phyloP scores from a whole-genome alignment of 1,140 invertebrate genomes.

The Bombyx mandarina region DNA sequence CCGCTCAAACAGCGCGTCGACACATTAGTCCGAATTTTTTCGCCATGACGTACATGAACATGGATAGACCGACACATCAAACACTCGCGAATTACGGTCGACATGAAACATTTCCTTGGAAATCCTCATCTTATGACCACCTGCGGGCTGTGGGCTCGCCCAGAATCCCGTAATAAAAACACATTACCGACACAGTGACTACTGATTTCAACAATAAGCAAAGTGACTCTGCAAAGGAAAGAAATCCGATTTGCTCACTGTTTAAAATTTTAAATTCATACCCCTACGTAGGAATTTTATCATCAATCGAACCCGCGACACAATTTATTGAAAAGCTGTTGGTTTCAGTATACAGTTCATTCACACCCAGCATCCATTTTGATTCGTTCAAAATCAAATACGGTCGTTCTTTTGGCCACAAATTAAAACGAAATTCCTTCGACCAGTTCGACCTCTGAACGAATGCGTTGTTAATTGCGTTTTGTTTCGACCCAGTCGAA shows the following conservation, averaged over 20 bases:
- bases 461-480: conserved; percentile 45
- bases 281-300: conserved; percentile 57
- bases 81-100: conserved; percentile 40
- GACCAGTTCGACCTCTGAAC: conserved; percentile 5
- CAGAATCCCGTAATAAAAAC: conserved; percentile 54
- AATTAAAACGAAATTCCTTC: conserved; percentile 41
- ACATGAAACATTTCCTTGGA: conserved; percentile 53
- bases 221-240: conserved; percentile 26
- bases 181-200: conserved; percentile 64
- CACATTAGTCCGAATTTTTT: conserved; percentile 50
- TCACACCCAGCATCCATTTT: conserved; percentile 73
- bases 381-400: conserved; percentile 72
- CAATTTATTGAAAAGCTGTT: conserved; percentile 68
- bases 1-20: conserved; percentile 53
- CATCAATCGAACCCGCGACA: conserved; percentile 63
- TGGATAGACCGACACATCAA: conserved; percentile 34
- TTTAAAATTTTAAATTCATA: conserved; percentile 50
- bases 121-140: conserved; percentile 66
- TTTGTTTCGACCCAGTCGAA: conserved; percentile 17
- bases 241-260: conserved; percentile 45
- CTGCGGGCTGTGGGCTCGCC: conserved; percentile 50
- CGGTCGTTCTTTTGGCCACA: conserved; percentile 63
- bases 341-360: conserved; percentile 71
- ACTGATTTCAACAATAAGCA: conserved; percentile 38
- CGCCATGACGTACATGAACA: conserved; percentile 50